These are phyloP conservation scores for Lepidurus couesii DNA, from an alignment of 1,140 invertebrate species.

Conservation along the genomic window DNA sequence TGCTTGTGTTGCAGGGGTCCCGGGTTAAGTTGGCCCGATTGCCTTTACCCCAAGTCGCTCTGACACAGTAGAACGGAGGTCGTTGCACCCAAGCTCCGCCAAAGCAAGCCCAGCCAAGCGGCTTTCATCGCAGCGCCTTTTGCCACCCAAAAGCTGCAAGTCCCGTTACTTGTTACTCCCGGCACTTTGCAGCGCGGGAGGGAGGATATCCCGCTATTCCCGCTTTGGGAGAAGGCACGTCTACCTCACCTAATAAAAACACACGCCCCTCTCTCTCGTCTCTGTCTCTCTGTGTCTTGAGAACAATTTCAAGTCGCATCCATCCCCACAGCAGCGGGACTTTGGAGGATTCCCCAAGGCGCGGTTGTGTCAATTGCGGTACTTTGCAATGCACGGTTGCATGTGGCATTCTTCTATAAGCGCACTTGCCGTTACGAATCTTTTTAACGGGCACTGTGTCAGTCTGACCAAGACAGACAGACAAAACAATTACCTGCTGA, in stretches of 20 bases:
- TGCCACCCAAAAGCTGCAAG: neutral
- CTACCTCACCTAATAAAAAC: constrained; percentile 17
- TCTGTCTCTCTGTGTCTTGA: neutral
- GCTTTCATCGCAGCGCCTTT: constrained; percentile 8
- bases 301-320: constrained; percentile 11
- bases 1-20: neutral
- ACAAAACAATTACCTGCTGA: neutral
- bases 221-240: neutral
- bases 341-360: neutral
- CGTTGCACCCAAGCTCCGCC: neutral
- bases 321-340: constrained; percentile 8
- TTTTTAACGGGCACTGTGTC: neutral
- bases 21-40: constrained; percentile 3
- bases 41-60: neutral
- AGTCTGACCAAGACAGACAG: neutral
- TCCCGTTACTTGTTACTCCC: constrained; percentile 21
- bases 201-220: constrained; percentile 2
- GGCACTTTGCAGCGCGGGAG: neutral
- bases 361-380: constrained; percentile 13
- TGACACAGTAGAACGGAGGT: neutral
- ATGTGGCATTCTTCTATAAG: neutral
- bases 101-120: neutral
- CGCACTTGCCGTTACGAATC: constrained; percentile 14
- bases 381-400: constrained; percentile 17
- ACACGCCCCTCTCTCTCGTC: neutral